Conservation (phyloP, 92 coral and sea anemone genomes). For the Palythoa caribaeorum region DNA sequence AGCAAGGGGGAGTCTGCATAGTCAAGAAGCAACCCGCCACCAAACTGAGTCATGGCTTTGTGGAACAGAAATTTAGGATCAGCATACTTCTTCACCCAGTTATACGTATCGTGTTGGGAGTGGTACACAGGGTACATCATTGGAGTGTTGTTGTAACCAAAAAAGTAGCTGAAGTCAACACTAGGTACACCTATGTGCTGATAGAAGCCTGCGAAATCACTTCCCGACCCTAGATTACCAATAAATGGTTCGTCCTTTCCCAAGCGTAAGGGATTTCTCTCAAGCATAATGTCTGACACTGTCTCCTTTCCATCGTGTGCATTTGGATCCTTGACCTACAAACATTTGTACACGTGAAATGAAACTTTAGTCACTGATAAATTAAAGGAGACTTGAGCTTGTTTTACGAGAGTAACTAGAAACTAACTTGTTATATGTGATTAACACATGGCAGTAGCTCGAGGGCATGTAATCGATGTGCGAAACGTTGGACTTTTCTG, state of each 20-base stretch:
- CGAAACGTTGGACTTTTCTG: too few relatives aligned
- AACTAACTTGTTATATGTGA: too few relatives aligned
- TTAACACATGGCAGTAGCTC: too few relatives aligned
- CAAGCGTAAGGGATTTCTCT: background rate
- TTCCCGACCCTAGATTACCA: constrained; percentile 68
- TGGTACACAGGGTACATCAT: constrained; percentile 79
- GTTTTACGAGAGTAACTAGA: too few relatives aligned
- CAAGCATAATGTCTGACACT: too few relatives aligned
- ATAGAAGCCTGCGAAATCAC: constrained; percentile 74
- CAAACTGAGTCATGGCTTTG: constrained; percentile 66
- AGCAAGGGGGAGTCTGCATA: constrained; percentile 63
- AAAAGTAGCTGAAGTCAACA: constrained; percentile 68
- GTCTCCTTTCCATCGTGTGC: too few relatives aligned
- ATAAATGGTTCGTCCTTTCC: constrained; percentile 55
- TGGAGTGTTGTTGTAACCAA: constrained; percentile 57
- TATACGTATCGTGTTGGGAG: constrained; percentile 78
- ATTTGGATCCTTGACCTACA: too few relatives aligned
- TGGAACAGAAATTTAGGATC: constrained; percentile 77
- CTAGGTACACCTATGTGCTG: constrained; percentile 79
- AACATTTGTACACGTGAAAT: too few relatives aligned
- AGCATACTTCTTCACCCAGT: constrained; percentile 74
- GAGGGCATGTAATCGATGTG: too few relatives aligned
- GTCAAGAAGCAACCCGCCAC: constrained; percentile 72
- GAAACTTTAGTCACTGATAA: too few relatives aligned
- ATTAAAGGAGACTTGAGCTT: too few relatives aligned